A percentile compares a stretch with the other conserved stretches of the same genome.
Evolutionary conservation across 2,797 vertebrate species (phyloP).

Genomic region (Chelonia mydas): DNA sequence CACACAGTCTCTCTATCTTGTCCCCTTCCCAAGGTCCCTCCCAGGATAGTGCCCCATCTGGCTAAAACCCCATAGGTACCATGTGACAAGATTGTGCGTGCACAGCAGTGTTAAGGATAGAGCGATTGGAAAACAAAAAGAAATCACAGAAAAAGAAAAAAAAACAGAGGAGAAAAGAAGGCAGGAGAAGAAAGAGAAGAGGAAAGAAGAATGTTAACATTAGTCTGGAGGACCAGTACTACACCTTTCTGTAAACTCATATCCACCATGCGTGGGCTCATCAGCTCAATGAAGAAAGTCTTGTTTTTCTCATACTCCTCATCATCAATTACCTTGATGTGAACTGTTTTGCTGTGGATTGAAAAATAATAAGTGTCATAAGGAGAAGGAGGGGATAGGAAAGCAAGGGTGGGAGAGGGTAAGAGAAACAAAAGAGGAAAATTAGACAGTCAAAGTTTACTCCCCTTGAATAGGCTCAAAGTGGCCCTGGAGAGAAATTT

Average conservation of each 20-base stretch:
- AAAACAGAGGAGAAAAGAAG: conserved; percentile 45
- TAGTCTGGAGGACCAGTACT: conserved; percentile 85
- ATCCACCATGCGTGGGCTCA: conserved; percentile 93
- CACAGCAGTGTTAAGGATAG: conserved; percentile 77
- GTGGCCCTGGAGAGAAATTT: background rate
- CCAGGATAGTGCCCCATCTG: background rate
- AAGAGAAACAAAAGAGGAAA: conserved; percentile 47
- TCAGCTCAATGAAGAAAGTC: conserved; percentile 89
- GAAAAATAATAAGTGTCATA: conserved; percentile 87
- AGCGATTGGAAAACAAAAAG: conserved; percentile 71
- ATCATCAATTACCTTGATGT: conserved; percentile 90
- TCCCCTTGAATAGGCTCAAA: conserved; percentile 39
- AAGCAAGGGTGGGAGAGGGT: conserved; percentile 68
- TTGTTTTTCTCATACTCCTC: conserved; percentile 89
- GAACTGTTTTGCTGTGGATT: conserved; percentile 87
- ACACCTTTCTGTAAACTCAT: conserved; percentile 99
- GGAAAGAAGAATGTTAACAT: conserved; percentile 74
- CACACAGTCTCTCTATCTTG: background rate
- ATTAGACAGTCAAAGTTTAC: conserved; percentile 72
- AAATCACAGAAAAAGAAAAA: conserved; percentile 48
- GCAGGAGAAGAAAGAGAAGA: conserved; percentile 69
- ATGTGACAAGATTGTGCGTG: conserved; percentile 76
- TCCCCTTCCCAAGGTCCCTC: background rate
- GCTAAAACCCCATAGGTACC: conserved; percentile 58
- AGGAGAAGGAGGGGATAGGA: conserved; percentile 67